Base-by-base conservation (phyloP, 2,797 vertebrate genomes). In the Epinephelus awoara region DNA sequence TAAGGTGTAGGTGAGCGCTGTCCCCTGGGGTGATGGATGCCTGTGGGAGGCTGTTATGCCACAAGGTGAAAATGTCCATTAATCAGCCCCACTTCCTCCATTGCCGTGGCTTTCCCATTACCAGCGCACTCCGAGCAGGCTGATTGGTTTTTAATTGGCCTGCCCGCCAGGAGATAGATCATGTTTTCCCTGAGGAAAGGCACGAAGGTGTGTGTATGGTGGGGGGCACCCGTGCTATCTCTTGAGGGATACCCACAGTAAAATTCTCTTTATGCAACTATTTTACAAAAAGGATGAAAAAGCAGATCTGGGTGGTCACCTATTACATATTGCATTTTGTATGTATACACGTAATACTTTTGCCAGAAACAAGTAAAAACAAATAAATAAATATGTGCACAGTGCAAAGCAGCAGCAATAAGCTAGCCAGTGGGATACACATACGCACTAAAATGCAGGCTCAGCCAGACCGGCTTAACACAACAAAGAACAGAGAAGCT, bases 141-240 rank as follows among this genome's bases (percentile, higher is more conserved):
- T 95, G 95, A 96, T 96, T 95, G 94, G 93, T 94, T 96, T 96
- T 96, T 96, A 96, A 96, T 96, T 96, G 95, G 94, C 94, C 92
- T 89, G 85, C 91, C 91, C 88, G 86, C 91, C 88, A 92, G 90
- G 94, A 95, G 94, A 95, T 94, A 95, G 92, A 96, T 96, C 93
- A 94, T 93, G 93, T 93, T 94, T 93, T 92, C 86, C 89, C 90
- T 5, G 59, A 83, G 86, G 90, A 88, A 85, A 86, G 84, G 80
- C 85, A 84, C 50, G 23, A 67, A 90, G 77, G 70, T 75, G 82
- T 85, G 77, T 77, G 75, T 83, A 71, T 78, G 40, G 42, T 69
- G 74, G 77, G 63, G 75, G 76, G 54, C 72, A 57, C 66, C 74
- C 21, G 19, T 59, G 66, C 52, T 71, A 59, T 87, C 75, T 80